A percentile compares a stretch with the other conserved stretches of the same genome.
phyloP scores from a whole-genome alignment of 1,140 invertebrate genomes.

The Bicyclus anynana region DNA sequence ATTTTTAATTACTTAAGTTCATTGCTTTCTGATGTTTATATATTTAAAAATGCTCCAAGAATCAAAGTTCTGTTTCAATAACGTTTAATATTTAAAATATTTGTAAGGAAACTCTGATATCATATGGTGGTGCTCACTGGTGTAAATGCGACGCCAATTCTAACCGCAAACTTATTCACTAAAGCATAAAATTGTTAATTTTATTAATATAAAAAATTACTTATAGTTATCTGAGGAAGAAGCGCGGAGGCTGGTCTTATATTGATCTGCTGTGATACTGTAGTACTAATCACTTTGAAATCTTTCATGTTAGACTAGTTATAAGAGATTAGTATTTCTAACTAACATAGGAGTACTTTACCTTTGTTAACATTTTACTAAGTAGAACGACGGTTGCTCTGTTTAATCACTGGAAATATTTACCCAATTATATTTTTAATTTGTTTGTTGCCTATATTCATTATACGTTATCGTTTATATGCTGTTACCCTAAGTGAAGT shows the following conservation, averaged over 20 bases:
- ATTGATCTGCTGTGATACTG: conserved; percentile 69
- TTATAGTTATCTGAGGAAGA: conserved; percentile 8
- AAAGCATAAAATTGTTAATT: not conserved
- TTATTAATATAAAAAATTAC: too few species aligned
- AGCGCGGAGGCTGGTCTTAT: conserved; percentile 39
- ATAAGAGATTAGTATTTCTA: conserved; percentile 68
- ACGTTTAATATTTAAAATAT: conserved; percentile 3
- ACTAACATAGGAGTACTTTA: conserved; percentile 58
- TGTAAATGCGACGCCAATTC: not conserved
- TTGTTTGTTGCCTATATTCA: conserved; percentile 64
- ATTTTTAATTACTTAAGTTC: not conserved
- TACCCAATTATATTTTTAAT: conserved; percentile 60
- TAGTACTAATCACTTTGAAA: conserved; percentile 63
- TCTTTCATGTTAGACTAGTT: conserved; percentile 69
- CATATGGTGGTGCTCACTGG: not conserved
- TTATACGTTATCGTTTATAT: conserved; percentile 64
- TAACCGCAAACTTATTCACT: not conserved
- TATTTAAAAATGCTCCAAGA: conserved; percentile 15
- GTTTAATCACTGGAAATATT: conserved; percentile 61
- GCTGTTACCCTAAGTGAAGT: conserved; percentile 64
- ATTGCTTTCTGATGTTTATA: not conserved
- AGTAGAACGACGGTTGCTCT: conserved; percentile 53
- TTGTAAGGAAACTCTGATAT: not conserved
- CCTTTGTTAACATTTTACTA: conserved; percentile 65
- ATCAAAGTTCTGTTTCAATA: conserved; percentile 16